A percentile compares a stretch with the other conserved stretches of the same genome.
phyloP scores from a whole-genome alignment of 2,113 vertebrate species.

The Pipra filicauda region DNA sequence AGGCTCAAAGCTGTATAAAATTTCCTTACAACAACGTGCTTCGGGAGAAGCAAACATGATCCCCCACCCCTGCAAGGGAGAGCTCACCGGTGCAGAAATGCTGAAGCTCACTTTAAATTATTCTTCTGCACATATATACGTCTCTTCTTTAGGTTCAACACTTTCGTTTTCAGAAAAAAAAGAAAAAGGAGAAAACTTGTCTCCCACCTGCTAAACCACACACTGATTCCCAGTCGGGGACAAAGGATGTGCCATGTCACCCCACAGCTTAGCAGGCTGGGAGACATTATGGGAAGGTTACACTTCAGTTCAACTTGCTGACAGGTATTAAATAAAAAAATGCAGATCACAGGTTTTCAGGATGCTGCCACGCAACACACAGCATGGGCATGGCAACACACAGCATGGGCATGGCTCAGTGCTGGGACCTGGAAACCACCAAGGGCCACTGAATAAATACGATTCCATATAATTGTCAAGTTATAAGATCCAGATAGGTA shows the following conservation, averaged over 20 bases:
- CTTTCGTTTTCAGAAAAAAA: neutral
- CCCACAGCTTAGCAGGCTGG: neutral
- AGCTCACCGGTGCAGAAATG: neutral
- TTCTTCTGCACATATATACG: rapidly evolving
- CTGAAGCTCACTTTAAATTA: neutral
- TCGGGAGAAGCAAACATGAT: neutral
- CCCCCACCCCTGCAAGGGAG: neutral
- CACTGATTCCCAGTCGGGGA: neutral
- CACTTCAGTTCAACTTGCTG: neutral
- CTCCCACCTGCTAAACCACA: too few relatives aligned
- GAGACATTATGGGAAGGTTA: neutral
- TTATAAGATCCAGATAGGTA: neutral
- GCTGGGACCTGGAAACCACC: neutral
- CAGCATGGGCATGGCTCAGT: rapidly evolving
- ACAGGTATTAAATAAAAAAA: neutral
- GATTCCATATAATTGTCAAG: neutral
- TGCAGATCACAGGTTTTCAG: neutral
- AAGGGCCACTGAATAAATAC: neutral
- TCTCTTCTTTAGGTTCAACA: neutral
- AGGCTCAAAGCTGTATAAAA: neutral
- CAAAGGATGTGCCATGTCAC: neutral
- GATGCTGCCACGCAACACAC: neutral
- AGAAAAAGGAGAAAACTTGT: neutral
- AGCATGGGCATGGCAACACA: too few relatives aligned
- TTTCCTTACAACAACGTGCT: neutral